Conservation (phyloP, 1,140 invertebrate species). For the Caenorhabditis brenneri region DNA sequence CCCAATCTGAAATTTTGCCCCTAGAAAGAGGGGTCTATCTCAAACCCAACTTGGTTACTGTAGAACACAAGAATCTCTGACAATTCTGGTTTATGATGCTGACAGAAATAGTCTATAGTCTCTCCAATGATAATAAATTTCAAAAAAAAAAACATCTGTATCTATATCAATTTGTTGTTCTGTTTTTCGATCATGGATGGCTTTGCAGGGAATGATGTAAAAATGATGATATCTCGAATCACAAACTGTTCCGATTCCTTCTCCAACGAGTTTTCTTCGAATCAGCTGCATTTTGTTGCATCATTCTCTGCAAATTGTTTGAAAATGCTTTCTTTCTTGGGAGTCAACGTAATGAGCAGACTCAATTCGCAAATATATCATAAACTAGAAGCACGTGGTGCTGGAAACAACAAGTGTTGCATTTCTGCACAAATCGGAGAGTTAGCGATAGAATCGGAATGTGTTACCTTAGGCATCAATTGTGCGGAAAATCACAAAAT, state of each 20-base stretch:
- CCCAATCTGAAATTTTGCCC: no score
- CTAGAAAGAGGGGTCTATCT: not conserved
- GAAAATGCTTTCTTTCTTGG: no score
- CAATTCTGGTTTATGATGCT: not conserved
- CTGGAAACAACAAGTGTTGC: no score
- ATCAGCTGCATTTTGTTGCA: not conserved
- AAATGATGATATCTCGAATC: not conserved
- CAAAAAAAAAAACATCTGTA: not conserved
- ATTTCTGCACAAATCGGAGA: no score
- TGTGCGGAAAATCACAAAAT: no score
- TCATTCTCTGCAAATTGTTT: constrained; percentile 25
- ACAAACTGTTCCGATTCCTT: not conserved
- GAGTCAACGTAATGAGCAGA: no score
- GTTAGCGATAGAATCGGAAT: no score
- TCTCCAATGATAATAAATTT: no score
- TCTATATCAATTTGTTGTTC: not conserved
- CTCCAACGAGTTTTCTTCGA: not conserved
- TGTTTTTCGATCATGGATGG: not conserved
- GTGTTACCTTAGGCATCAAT: no score
- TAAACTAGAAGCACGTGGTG: no score
- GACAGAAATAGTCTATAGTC: not conserved
- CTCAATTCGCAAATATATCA: no score
- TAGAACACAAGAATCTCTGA: not conserved
- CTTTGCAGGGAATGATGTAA: constrained; percentile 18
- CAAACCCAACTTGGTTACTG: not conserved